phyloP scores from a whole-genome alignment of 2,888 invertebrate species.

The Drosophila borealis region DNA sequence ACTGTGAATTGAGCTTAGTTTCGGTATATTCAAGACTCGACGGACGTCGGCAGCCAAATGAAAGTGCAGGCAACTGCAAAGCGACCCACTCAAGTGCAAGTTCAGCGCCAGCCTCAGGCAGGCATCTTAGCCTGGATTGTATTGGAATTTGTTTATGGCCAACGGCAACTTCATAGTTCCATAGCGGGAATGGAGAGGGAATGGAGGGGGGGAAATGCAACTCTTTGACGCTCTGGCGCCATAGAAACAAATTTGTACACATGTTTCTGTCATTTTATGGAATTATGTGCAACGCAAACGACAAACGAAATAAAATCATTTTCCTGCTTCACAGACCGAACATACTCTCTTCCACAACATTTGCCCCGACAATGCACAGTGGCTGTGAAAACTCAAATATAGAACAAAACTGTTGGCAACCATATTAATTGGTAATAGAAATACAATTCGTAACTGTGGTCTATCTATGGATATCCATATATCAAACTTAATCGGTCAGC shows the following conservation, averaged over 20 bases:
- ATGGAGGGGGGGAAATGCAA: conserved; percentile 4
- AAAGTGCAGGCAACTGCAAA: conserved; percentile 60
- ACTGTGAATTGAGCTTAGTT: conserved; percentile 80
- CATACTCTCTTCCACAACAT: conserved; percentile 58
- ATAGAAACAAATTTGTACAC: conserved; percentile 77
- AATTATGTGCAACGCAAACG: conserved; percentile 73
- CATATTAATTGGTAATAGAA: conserved; percentile 3
- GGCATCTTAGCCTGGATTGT: conserved; percentile 68
- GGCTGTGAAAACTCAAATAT: conserved; percentile 4
- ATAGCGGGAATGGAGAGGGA: conserved; percentile 21
- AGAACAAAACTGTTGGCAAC: conserved; percentile 6
- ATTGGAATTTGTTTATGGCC: conserved; percentile 78
- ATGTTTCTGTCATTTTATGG: conserved; percentile 81
- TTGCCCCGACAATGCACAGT: conserved; percentile 38
- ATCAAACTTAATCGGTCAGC: no score
- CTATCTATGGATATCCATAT: no score
- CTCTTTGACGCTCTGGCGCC: conserved; percentile 48
- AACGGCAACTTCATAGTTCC: conserved; percentile 55
- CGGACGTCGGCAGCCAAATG: conserved; percentile 45
- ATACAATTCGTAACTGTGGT: background rate
- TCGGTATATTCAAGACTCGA: conserved; percentile 68
- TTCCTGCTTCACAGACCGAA: conserved; percentile 53
- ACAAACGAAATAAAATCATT: conserved; percentile 77
- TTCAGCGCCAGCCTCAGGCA: conserved; percentile 58
- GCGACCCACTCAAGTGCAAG: conserved; percentile 64